phyloP scores from a whole-genome alignment of 2,113 vertebrate species.

The Podarcis muralis region DNA sequence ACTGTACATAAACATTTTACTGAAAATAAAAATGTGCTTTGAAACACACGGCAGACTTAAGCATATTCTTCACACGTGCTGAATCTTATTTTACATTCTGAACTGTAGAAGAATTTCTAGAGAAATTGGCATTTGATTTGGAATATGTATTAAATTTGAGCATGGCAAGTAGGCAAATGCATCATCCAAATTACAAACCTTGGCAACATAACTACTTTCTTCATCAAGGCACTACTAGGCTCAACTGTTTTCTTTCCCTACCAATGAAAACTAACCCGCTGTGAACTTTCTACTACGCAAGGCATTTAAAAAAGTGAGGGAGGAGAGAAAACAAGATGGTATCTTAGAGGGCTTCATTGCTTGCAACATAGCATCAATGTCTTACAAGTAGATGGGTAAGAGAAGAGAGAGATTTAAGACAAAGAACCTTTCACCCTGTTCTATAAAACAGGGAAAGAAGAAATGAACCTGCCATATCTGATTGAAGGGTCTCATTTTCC shows the following conservation, averaged over 20 bases:
- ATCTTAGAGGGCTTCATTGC: neutral
- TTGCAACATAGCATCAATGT: neutral
- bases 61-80: neutral
- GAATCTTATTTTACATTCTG: neutral
- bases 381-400: neutral
- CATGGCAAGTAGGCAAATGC: neutral
- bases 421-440: neutral
- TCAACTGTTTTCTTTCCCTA: neutral
- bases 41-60: neutral
- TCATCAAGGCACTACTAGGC: neutral
- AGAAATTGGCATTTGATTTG: neutral
- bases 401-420: conserved; percentile 8
- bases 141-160: no score
- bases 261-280: neutral
- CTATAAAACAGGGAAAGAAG: conserved; percentile 27
- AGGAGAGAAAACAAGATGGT: neutral
- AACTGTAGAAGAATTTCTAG: neutral
- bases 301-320: neutral
- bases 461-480: conserved; percentile 47
- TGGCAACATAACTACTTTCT: neutral
- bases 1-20: no score
- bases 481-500: conserved; percentile 48
- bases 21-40: no score
- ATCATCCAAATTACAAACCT: neutral
- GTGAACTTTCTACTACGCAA: neutral